Conservation (phyloP, 2,888 invertebrate species). For the Drosophila monieri region DNA sequence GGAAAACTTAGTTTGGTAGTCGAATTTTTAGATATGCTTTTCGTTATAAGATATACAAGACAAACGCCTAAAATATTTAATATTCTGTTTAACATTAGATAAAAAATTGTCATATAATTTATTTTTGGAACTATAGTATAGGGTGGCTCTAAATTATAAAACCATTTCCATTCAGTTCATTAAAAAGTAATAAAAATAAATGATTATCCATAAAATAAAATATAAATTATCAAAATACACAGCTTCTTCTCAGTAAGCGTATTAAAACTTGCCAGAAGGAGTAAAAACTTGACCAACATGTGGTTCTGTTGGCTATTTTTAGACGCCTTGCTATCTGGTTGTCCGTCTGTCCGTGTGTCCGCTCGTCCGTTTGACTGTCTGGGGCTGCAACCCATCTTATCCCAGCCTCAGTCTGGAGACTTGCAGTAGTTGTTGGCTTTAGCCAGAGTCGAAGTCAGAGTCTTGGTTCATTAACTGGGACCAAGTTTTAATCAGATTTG, state of each 20-base stretch:
- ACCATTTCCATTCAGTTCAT: too few species aligned
- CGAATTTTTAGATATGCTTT: not conserved
- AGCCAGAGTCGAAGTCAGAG: slow-evolving; percentile 16
- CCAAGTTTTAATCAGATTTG: slow-evolving; percentile 67
- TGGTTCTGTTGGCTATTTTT: slow-evolving; percentile 66
- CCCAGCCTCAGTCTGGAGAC: slow-evolving; percentile 8
- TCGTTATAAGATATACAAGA: not conserved
- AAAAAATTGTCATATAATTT: too few species aligned
- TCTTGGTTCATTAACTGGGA: slow-evolving; percentile 48
- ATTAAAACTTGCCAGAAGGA: slow-evolving; percentile 8
- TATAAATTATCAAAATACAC: not conserved
- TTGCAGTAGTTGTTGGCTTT: slow-evolving; percentile 5
- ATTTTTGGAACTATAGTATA: too few species aligned
- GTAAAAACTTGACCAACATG: slow-evolving; percentile 72
- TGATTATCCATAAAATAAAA: not conserved
- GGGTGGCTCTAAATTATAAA: not conserved
- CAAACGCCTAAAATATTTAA: too few species aligned
- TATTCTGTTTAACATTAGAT: fast-evolving
- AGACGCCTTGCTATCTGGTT: slow-evolving; percentile 50
- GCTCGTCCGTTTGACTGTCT: slow-evolving; percentile 2
- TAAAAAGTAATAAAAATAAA: not conserved
- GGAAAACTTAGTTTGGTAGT: not conserved
- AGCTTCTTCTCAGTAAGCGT: not conserved
- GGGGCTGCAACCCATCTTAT: slow-evolving; percentile 9
- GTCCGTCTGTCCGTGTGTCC: slow-evolving; percentile 8